Conservation (phyloP, 1,140 invertebrate genomes). For the Sweltsa coloradensis region DNA sequence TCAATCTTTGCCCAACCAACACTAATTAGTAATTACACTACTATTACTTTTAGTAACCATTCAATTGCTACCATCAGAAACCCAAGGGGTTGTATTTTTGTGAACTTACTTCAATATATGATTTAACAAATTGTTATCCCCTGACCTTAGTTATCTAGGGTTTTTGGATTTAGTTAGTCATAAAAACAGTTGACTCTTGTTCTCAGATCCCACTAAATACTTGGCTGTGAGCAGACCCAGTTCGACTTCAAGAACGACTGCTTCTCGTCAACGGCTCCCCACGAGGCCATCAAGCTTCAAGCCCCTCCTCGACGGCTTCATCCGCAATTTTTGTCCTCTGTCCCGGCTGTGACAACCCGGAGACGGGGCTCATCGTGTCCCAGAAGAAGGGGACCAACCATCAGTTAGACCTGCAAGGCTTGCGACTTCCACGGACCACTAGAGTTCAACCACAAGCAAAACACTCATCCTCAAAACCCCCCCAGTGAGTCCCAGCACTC, state of each 20-base stretch:
- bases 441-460: constrained; percentile 92
- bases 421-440: constrained; percentile 88
- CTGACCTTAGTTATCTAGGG: too few relatives aligned
- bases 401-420: constrained; percentile 92
- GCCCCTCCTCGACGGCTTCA: constrained; percentile 93
- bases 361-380: constrained; percentile 82
- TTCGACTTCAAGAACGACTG: constrained; percentile 98
- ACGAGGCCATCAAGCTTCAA: constrained; percentile 93
- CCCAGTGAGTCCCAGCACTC: too few relatives aligned
- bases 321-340: constrained; percentile 96
- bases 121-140: too few relatives aligned
- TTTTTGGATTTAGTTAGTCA: too few relatives aligned
- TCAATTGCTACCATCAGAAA: too few relatives aligned
- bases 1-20: too few relatives aligned
- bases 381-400: constrained; percentile 86
- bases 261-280: constrained; percentile 98
- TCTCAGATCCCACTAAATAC: constrained; percentile 93
- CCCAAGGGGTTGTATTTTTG: too few relatives aligned
- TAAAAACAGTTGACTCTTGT: too few relatives aligned
- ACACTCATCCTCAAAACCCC: constrained; percentile 97
- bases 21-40: too few relatives aligned
- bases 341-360: constrained; percentile 96
- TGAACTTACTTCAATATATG: too few relatives aligned
- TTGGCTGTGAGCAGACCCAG: constrained; percentile 99
- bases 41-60: too few relatives aligned